Percentiles rank a stretch among this genome's conserved stretches.
These are phyloP conservation scores for Poecile atricapillus DNA, from an alignment of 2,113 vertebrate species.

Conservation along the genomic window DNA sequence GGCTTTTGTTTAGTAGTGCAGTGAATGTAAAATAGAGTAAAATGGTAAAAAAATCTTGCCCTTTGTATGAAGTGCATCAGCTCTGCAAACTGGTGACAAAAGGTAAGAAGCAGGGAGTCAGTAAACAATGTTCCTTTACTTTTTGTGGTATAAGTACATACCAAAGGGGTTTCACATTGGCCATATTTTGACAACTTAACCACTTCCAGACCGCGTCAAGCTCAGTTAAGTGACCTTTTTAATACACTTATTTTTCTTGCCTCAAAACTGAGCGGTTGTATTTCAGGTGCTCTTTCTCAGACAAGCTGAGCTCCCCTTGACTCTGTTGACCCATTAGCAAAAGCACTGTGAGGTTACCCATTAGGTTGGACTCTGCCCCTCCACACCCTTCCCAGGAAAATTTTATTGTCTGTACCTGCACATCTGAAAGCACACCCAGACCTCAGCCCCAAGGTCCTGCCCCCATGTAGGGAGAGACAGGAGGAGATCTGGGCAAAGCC, in stretches of 20 bases:
- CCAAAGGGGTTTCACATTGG: not conserved
- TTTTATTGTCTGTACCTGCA: not conserved
- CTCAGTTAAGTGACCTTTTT: constrained; percentile 42
- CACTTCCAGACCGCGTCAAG: not conserved
- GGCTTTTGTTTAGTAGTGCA: constrained; percentile 70
- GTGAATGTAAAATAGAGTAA: constrained; percentile 73
- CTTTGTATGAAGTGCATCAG: constrained; percentile 48
- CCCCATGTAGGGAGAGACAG: not conserved
- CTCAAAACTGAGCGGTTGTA: not conserved
- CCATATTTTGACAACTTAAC: constrained; percentile 12
- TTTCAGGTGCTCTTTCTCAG: constrained; percentile 38
- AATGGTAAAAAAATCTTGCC: constrained; percentile 40
- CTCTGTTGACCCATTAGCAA: not conserved
- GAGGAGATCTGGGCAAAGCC: not conserved
- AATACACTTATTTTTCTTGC: not conserved
- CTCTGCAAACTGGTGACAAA: constrained; percentile 4
- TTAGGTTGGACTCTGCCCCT: constrained; percentile 27
- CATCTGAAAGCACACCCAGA: not conserved
- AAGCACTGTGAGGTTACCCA: constrained; percentile 57
- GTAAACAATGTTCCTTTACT: not conserved
- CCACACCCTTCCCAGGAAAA: not conserved
- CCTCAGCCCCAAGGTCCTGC: not conserved
- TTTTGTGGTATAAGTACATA: not conserved
- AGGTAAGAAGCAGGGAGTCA: constrained; percentile 32
- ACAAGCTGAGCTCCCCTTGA: constrained; percentile 56